A percentile compares a stretch with the other conserved stretches of the same genome.
Evolutionary conservation across 2,797 vertebrate genomes (phyloP).

Genomic region (Hypotaenidia okinawae): DNA sequence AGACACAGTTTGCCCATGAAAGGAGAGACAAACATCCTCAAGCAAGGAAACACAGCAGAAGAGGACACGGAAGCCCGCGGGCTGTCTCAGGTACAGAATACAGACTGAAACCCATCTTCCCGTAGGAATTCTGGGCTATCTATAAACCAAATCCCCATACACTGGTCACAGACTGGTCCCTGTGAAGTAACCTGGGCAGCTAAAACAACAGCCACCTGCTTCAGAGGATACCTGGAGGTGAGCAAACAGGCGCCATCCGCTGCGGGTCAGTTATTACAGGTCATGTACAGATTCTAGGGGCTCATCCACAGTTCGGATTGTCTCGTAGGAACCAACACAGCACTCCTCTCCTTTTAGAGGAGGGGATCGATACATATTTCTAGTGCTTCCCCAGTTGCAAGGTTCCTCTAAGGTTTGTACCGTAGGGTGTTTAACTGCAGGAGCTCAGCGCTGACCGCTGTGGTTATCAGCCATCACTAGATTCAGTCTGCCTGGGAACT

Average conservation of each 20-base stretch:
- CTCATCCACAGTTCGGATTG: neutral
- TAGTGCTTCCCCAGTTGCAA: neutral
- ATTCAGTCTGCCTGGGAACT: neutral
- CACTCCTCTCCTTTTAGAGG: neutral
- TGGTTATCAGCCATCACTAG: neutral
- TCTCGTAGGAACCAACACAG: neutral
- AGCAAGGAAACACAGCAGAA: neutral
- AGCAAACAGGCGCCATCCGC: neutral
- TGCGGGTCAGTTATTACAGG: neutral
- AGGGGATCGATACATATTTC: neutral
- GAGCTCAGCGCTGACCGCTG: neutral
- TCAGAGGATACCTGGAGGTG: neutral
- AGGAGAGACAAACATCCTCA: neutral
- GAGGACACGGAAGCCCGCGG: neutral
- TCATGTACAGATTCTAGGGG: neutral
- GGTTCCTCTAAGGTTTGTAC: neutral
- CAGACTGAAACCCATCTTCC: neutral
- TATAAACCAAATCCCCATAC: neutral
- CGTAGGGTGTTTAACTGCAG: fast-evolving
- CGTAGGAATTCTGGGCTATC: fast-evolving
- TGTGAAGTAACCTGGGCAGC: neutral
- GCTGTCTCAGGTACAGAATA: neutral
- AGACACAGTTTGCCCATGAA: neutral
- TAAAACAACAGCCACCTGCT: neutral
- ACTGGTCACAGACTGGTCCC: neutral